Evolutionary conservation across 2,797 vertebrate species (phyloP), one percentile per base, ranked within the genome.

Genomic region (Ispidina picta): DNA sequence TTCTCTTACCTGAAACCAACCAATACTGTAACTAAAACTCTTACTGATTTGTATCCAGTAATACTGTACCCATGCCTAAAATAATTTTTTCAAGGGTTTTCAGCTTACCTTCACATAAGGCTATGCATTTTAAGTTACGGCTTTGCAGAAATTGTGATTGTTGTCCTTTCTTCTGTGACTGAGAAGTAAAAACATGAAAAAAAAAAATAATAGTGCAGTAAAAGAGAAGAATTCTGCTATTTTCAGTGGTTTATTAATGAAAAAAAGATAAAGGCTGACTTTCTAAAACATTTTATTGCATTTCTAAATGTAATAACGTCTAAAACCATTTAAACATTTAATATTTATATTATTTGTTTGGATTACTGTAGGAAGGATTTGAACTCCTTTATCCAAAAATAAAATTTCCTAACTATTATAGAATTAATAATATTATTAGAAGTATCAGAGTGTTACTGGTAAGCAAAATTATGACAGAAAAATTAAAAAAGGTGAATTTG

Each of bases 41-140:
- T 79, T 41, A 64, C 19, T 88, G 58, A 76, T 43, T 43, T 71
- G 23, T 23, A 78, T 35, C 56, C 64, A 76, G 18, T 23, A 75
- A 70, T 19, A 80, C 20, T 56, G 5, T 62, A 35, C n/a, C 17
- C 39, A 39, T 1, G 25, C 68, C 4, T 35, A 15, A 10, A 52
- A 4, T 6, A 68, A 6, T 29, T 69, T 37, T 37, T 74, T 74
- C 52, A 52, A 65, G 58, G 43, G 21, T 43, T 83, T 90, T 59
- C 58, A 78, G 73, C 98, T 96, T 97, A 98, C 98, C 98, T 98
- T 98, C 98, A 97, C 98, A 98, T 98, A 99, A 98, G 98, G 98
- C 98, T 97, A 99, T 99, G 97, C 98, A 99, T 97, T 99, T 99
- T 97, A 99, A 97, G 95, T 98, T 99, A 92, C 98, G 98, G 95